These are phyloP conservation scores for Stichodactyla mertensii DNA, from an alignment of 64 coral and sea anemone species.

Conservation along the genomic window DNA sequence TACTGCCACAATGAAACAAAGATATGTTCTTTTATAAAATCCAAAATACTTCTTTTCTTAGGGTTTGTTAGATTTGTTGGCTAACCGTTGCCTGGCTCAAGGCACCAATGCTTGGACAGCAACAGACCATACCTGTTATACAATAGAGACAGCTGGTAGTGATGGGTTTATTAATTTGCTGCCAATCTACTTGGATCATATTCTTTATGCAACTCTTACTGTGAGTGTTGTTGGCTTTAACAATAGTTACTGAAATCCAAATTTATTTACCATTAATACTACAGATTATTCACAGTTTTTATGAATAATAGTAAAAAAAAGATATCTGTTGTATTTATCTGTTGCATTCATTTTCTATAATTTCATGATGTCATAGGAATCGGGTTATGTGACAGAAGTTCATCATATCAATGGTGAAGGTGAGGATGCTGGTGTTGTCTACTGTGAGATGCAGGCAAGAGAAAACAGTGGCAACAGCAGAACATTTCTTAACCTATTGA, in stretches of 20 bases:
- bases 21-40: no score
- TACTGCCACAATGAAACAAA: no score
- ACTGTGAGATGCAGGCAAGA: conserved; percentile 96
- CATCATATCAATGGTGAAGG: conserved; percentile 93
- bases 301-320: no score
- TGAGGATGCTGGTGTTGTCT: conserved; percentile 94
- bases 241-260: no score
- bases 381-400: conserved; percentile 90
- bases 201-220: conserved; percentile 88
- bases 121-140: conserved; percentile 96
- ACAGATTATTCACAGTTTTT: no score
- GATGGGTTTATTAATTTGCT: conserved; percentile 92
- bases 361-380: conserved; percentile 44
- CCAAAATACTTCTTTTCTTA: background rate
- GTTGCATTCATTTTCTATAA: no score
- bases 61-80: conserved; percentile 63
- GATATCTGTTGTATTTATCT: no score
- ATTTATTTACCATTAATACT: no score
- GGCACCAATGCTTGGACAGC: conserved; percentile 99
- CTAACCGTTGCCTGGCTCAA: conserved; percentile 93
- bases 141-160: conserved; percentile 94
- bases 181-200: conserved; percentile 95
- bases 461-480: conserved; percentile 76
- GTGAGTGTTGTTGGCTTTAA: conserved; percentile 33
- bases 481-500: conserved; percentile 63